phyloP scores from a whole-genome alignment of 2,113 vertebrate genomes.

The Apaloderma vittatum region DNA sequence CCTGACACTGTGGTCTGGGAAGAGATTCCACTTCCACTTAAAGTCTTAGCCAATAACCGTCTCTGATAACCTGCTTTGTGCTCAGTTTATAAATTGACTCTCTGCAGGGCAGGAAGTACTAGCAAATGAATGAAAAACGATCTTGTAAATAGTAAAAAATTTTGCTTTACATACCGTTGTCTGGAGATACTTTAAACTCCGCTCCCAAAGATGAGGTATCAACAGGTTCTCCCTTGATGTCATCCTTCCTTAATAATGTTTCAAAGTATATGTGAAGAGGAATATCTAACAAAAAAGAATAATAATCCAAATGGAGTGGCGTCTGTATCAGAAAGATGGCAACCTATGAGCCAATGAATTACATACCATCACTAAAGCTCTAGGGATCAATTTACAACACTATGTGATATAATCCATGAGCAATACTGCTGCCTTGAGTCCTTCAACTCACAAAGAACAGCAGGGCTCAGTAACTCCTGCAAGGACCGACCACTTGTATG shows the following conservation, averaged over 20 bases:
- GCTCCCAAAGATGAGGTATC: conserved; percentile 65
- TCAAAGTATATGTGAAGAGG: conserved; percentile 80
- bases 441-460: not conserved
- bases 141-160: not conserved
- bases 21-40: not conserved
- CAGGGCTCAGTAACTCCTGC: not conserved
- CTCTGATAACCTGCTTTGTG: not conserved
- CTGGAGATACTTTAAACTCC: conserved; percentile 67
- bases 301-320: not conserved
- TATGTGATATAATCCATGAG: not conserved
- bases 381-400: not conserved
- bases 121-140: not conserved
- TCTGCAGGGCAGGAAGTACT: not conserved
- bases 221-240: conserved; percentile 78
- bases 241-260: conserved; percentile 76
- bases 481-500: rapidly evolving
- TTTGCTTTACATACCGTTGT: conserved; percentile 74
- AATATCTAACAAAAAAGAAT: conserved; percentile 78
- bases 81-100: not conserved
- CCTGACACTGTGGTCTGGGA: not conserved
- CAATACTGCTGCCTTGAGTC: not conserved
- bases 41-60: not conserved
- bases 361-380: not conserved
- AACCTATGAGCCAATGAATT: not conserved
- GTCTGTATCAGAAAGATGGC: not conserved